A percentile compares a stretch with the other conserved stretches of the same genome.
Conservation (phyloP, 2,113 vertebrate species). For the Pomatostomus ruficeps region DNA sequence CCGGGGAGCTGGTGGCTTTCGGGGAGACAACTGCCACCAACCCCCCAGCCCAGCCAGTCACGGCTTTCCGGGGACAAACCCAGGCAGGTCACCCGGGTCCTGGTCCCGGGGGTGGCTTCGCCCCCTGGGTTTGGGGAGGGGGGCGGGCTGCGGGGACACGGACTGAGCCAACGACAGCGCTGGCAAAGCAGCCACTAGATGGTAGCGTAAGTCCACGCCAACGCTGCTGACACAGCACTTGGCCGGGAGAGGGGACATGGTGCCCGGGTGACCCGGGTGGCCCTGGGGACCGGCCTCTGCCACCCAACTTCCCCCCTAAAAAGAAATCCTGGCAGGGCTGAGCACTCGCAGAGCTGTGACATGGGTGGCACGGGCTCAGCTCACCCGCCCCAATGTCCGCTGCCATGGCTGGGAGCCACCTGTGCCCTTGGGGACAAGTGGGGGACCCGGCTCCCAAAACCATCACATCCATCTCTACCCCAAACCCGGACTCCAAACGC, state of each 20-base stretch:
- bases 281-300: neutral
- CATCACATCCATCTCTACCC: rapidly evolving
- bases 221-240: constrained; percentile 57
- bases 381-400: rapidly evolving
- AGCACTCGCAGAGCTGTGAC: neutral
- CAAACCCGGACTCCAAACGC: neutral
- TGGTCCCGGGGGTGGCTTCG: neutral
- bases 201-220: constrained; percentile 46
- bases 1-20: neutral
- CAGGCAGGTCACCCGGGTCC: neutral
- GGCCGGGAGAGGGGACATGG: neutral
- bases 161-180: neutral
- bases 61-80: neutral
- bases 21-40: neutral
- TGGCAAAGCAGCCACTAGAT: constrained; percentile 49
- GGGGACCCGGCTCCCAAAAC: neutral
- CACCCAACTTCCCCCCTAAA: neutral
- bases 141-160: neutral
- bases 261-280: neutral
- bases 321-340: neutral
- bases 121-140: neutral
- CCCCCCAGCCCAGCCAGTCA: rapidly evolving
- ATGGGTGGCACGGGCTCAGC: neutral
- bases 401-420: neutral
- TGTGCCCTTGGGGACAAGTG: rapidly evolving